These are phyloP conservation scores for Drosophila prolongata DNA, from an alignment of 2,888 invertebrate species.

Conservation along the genomic window DNA sequence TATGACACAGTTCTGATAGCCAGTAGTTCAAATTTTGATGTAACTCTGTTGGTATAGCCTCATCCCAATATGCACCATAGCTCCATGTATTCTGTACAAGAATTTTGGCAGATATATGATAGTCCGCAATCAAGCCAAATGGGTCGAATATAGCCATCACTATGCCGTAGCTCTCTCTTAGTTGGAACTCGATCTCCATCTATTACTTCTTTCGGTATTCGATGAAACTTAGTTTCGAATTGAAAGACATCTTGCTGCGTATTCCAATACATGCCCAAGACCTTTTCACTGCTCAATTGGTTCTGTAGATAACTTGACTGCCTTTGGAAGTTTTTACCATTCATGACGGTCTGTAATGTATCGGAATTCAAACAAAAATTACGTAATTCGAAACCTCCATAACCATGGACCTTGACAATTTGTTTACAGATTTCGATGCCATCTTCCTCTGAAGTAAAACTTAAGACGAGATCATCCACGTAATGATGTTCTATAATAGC, in stretches of 20 bases:
- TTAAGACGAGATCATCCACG: too few relatives aligned
- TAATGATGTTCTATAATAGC: background rate
- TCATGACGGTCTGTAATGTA: background rate
- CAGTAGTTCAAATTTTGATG: background rate
- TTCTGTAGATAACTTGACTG: too few relatives aligned
- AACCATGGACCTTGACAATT: background rate
- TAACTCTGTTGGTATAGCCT: background rate
- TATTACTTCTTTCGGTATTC: background rate
- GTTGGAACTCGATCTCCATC: background rate
- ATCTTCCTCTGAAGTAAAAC: too few relatives aligned
- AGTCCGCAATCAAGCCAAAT: background rate
- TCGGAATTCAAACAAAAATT: background rate
- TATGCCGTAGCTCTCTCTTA: too few relatives aligned
- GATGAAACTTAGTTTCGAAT: conserved; percentile 1
- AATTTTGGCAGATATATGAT: background rate
- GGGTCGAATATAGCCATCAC: background rate
- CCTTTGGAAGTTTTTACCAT: too few relatives aligned
- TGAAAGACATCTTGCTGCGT: conserved; percentile 1
- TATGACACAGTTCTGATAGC: background rate
- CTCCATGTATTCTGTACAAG: background rate
- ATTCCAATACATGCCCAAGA: background rate
- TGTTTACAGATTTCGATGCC: too few relatives aligned
- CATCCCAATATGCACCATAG: background rate
- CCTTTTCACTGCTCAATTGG: too few relatives aligned
- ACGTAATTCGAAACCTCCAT: conserved; percentile 2